These are phyloP conservation scores for Ostrea edulis DNA, from an alignment of 1,140 invertebrate species.

Conservation along the genomic window DNA sequence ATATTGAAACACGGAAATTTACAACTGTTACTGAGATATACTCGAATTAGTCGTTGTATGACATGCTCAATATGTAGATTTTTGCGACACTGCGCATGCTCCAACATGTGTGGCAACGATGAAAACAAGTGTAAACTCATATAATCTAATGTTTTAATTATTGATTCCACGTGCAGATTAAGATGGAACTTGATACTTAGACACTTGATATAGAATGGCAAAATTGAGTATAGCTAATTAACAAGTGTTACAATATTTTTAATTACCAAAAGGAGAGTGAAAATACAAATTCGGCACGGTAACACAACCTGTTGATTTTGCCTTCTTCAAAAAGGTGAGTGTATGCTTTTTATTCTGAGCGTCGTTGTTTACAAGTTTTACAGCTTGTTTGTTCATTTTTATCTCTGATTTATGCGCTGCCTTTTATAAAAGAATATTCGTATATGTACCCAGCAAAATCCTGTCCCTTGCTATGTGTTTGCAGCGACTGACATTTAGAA, in stretches of 20 bases:
- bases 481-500: too few relatives aligned
- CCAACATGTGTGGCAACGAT: conserved; percentile 57
- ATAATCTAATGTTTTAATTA: conserved; percentile 38
- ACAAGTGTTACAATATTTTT: background rate
- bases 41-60: background rate
- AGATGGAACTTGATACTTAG: conserved; percentile 46
- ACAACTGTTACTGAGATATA: background rate
- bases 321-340: background rate
- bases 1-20: too few relatives aligned
- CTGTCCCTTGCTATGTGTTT: too few relatives aligned
- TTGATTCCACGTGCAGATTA: conserved; percentile 51
- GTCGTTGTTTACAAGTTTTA: background rate
- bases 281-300: conserved; percentile 16
- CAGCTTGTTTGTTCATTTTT: background rate
- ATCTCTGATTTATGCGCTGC: too few relatives aligned
- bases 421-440: too few relatives aligned
- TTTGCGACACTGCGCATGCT: conserved; percentile 54
- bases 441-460: too few relatives aligned
- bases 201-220: conserved; percentile 36
- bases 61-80: background rate
- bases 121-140: conserved; percentile 57
- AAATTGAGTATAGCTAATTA: background rate
- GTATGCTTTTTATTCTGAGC: background rate
- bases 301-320: background rate
- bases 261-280: background rate